Evolutionary conservation across 2,888 invertebrate genomes (phyloP).

Genomic region (Portevinia maculata): DNA sequence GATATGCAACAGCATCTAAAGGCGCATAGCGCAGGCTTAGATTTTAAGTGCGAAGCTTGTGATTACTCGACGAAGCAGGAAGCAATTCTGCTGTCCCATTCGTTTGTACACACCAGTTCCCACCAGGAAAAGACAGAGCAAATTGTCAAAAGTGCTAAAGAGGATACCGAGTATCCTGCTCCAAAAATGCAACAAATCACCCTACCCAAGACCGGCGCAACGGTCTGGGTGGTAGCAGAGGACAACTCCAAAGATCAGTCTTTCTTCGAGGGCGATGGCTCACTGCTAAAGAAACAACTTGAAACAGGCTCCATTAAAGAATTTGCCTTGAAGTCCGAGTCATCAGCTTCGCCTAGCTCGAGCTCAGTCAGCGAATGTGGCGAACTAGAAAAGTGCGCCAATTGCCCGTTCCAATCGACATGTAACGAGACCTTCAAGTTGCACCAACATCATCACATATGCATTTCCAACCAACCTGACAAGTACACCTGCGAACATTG

Average conservation of each 20-base stretch:
- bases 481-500: slow-evolving; percentile 91
- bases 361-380: slow-evolving; percentile 54
- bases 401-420: slow-evolving; percentile 91
- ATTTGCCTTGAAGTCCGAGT: slow-evolving; percentile 42
- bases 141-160: slow-evolving; percentile 86
- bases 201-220: slow-evolving; percentile 77
- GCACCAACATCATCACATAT: slow-evolving; percentile 89
- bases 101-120: slow-evolving; percentile 89
- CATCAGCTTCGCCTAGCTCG: slow-evolving; percentile 40
- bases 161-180: slow-evolving; percentile 86
- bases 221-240: slow-evolving; percentile 81
- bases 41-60: slow-evolving; percentile 89
- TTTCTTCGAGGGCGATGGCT: slow-evolving; percentile 78
- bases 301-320: slow-evolving; percentile 77
- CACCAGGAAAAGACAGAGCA: slow-evolving; percentile 91
- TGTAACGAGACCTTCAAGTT: slow-evolving; percentile 89
- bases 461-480: slow-evolving; percentile 84
- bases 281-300: slow-evolving; percentile 80
- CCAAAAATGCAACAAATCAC: slow-evolving; percentile 84
- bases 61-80: slow-evolving; percentile 90
- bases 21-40: slow-evolving; percentile 76
- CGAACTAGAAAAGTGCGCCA: slow-evolving; percentile 84
- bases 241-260: slow-evolving; percentile 78
- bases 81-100: slow-evolving; percentile 87
- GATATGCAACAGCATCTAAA: slow-evolving; percentile 89